Conservation (phyloP, 2,888 invertebrate genomes). For the Volucella bombylans region DNA sequence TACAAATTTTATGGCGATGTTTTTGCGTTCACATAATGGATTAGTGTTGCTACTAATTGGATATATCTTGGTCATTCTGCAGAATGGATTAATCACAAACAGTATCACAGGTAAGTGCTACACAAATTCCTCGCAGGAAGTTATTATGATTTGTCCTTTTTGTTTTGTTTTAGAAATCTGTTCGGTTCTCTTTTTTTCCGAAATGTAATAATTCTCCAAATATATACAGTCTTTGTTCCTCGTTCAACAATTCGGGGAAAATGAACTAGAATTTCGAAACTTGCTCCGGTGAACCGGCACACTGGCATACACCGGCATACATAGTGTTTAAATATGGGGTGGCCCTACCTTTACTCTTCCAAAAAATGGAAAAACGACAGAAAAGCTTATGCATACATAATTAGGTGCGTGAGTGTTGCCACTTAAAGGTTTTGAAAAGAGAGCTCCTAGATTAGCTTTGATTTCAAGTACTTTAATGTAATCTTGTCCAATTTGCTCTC, state of each 20-base stretch:
- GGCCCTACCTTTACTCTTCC: too few relatives aligned
- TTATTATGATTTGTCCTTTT: not conserved
- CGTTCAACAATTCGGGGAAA: slow-evolving; percentile 10
- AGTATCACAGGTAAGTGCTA: slow-evolving; percentile 78
- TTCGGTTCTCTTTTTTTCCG: not conserved
- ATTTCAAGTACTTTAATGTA: too few relatives aligned
- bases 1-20: slow-evolving; percentile 89
- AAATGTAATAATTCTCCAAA: not conserved
- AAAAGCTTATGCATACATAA: slow-evolving; percentile 4
- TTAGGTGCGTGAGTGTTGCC: slow-evolving; percentile 14
- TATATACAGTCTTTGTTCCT: not conserved
- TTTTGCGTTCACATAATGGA: slow-evolving; percentile 87
- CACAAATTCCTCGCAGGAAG: not conserved
- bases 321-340: not conserved
- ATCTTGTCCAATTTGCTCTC: too few relatives aligned
- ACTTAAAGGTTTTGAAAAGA: not conserved
- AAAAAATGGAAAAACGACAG: not conserved
- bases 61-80: slow-evolving; percentile 78
- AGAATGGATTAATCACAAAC: slow-evolving; percentile 77
- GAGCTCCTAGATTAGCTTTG: too few relatives aligned
- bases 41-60: slow-evolving; percentile 85
- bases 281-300: not conserved
- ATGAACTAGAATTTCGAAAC: slow-evolving; percentile 16
- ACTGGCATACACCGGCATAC: not conserved
- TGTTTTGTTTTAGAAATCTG: not conserved